Percentiles rank a stretch among this genome's conserved stretches.
Conservation (phyloP, 2,888 invertebrate species). For the Eremobia ochroleuca region DNA sequence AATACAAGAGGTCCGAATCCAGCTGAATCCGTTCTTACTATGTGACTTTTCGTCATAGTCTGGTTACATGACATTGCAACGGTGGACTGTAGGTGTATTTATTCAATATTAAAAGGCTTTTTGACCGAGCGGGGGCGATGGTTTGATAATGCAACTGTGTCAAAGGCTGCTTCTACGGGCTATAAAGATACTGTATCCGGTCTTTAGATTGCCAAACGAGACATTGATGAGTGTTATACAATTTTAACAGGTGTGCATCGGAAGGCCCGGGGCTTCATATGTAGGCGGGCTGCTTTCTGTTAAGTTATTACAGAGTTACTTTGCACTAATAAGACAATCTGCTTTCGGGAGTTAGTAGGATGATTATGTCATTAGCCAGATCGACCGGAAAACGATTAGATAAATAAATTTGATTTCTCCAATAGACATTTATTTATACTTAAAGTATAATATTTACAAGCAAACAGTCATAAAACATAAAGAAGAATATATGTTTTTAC, state of each 20-base stretch:
- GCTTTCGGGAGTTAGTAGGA: constrained; percentile 1
- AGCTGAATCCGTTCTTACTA: constrained; percentile 40
- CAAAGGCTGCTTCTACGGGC: constrained; percentile 78
- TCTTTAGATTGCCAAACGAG: constrained; percentile 75
- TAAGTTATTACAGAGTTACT: constrained; percentile 26
- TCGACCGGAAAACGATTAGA: background rate
- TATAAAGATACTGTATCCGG: constrained; percentile 79
- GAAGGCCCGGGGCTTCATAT: constrained; percentile 48
- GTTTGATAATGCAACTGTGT: constrained; percentile 82
- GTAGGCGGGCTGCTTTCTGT: constrained; percentile 55
- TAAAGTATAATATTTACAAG: background rate
- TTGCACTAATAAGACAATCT: constrained; percentile 22
- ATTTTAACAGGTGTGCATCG: constrained; percentile 68
- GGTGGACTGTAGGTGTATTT: constrained; percentile 82
- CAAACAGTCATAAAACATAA: background rate
- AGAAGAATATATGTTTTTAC: background rate
- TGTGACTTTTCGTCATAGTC: constrained; percentile 59
- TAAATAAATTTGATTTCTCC: background rate
- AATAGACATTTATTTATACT: background rate
- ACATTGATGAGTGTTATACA: constrained; percentile 72
- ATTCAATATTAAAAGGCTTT: constrained; percentile 83
- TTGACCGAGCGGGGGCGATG: constrained; percentile 81
- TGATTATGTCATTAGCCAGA: background rate
- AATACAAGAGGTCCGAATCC: constrained; percentile 68
- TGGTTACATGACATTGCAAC: constrained; percentile 78